Conservation (phyloP, 1,140 invertebrate genomes). For the Dendroctonus valens region DNA sequence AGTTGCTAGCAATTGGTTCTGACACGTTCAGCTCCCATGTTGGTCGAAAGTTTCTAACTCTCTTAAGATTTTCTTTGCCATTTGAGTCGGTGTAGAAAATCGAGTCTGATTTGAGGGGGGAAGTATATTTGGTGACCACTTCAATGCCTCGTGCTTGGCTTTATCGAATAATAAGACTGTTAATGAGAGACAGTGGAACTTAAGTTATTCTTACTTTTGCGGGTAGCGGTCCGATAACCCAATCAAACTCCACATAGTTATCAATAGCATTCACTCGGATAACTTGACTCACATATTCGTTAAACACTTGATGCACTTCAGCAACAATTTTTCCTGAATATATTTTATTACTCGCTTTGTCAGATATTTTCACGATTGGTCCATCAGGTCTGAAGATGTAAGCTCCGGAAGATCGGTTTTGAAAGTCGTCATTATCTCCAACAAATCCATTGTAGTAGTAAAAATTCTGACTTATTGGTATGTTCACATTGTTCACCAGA, state of each 20-base stretch:
- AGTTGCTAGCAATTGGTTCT: constrained; percentile 80
- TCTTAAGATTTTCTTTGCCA: constrained; percentile 60
- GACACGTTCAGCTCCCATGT: constrained; percentile 67
- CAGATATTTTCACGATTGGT: constrained; percentile 47
- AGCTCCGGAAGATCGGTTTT: constrained; percentile 72
- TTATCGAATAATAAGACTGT: background rate
- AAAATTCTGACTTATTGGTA: constrained; percentile 67
- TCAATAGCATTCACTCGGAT: constrained; percentile 70
- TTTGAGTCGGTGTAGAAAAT: constrained; percentile 93
- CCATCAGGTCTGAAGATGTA: constrained; percentile 79
- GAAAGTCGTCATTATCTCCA: constrained; percentile 58
- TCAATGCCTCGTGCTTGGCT: constrained; percentile 66
- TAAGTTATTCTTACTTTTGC: constrained; percentile 58
- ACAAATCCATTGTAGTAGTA: constrained; percentile 69
- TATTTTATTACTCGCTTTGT: constrained; percentile 57
- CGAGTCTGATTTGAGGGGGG: constrained; percentile 60
- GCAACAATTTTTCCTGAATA: constrained; percentile 70
- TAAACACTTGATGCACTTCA: constrained; percentile 78
- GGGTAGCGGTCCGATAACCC: constrained; percentile 94
- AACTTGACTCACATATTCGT: constrained; percentile 78
- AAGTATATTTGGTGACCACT: constrained; percentile 71
- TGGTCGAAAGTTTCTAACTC: constrained; percentile 68
- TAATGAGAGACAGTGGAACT: background rate
- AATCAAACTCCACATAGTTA: constrained; percentile 81
- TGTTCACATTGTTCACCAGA: constrained; percentile 51